Evolutionary conservation across 2,888 invertebrate genomes (phyloP).

Genomic region (Lasioglossum zephyrum): DNA sequence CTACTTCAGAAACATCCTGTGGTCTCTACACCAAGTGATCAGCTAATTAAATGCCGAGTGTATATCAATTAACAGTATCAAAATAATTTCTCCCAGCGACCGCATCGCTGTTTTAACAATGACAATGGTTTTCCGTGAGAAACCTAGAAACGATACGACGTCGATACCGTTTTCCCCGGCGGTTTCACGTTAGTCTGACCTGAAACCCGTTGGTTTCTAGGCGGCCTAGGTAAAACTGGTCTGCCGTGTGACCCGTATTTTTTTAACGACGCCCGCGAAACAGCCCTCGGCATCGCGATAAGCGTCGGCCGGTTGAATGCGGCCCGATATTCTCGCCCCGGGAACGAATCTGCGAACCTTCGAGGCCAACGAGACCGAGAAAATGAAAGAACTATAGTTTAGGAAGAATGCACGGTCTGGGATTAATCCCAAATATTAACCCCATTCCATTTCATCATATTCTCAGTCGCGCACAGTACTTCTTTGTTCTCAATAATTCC

Average conservation of each 20-base stretch:
- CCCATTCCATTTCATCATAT: background rate
- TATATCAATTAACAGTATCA: too few relatives aligned
- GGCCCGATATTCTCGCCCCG: slow-evolving; percentile 27
- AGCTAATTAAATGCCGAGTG: too few relatives aligned
- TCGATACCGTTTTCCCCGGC: background rate
- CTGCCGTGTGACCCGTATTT: slow-evolving; percentile 69
- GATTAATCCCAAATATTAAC: background rate
- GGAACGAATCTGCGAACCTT: slow-evolving; percentile 23
- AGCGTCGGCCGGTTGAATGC: slow-evolving; percentile 35
- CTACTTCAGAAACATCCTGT: too few relatives aligned
- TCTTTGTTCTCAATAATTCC: background rate
- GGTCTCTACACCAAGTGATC: too few relatives aligned
- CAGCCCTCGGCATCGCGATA: slow-evolving; percentile 43
- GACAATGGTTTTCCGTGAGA: background rate
- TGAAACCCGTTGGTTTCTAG: background rate
- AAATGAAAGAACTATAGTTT: background rate
- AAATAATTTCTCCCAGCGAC: too few relatives aligned
- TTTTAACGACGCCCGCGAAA: slow-evolving; percentile 68
- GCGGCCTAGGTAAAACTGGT: slow-evolving; percentile 23
- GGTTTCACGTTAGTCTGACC: background rate
- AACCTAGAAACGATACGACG: background rate
- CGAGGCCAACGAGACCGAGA: background rate
- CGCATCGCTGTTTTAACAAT: too few relatives aligned
- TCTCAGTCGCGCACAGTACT: background rate
- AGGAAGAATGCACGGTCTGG: background rate